Base-by-base conservation (phyloP, 2,113 vertebrate genomes). In the Dromas ardeola region DNA sequence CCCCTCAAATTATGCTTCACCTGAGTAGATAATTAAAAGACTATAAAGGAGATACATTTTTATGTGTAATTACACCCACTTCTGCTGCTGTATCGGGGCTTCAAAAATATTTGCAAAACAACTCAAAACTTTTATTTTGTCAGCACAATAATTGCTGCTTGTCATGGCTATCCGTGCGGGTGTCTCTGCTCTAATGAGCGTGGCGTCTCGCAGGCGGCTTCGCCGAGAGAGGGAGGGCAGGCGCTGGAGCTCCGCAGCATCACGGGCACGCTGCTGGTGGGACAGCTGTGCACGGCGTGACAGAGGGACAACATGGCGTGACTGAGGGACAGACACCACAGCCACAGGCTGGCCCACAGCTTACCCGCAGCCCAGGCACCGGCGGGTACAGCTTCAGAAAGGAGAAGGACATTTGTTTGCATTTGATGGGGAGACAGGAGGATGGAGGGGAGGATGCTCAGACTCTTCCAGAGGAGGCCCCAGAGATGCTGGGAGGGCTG, bases 51-150 rank as follows among this genome's bases (percentile, higher is more conserved):
- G 96, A 96, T 95, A 94, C 86, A 89, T 77, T 97, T 97, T 81
- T 91, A 81, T 87, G 88, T 97, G 88, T 81, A 95, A 98, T 98
- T 97, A 98, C 84, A 52, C 94, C 93, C 50, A 96, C 95, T 86
- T 81, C 86, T 95, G 87, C 88, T 73, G 50, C 70, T 49, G 88
- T 89, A 92, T 52, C 63, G 0, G 86, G 95, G 89, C 61, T 96
- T 95, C 90, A 93, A 95, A 98, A 97, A 96, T 97, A 96, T 98
- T 98, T 97, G 95, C 97, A 97, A 97, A 98, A 97, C 93, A 96
- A 85, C 95, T 97, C 93, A 86, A 90, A 97, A 97, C 95, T 96
- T 97, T 88, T 92, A 88, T 96, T 97, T 96, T 95, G 94, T 96
- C 96, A 96, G 90, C 2, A 19, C 82, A 59, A 13, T 97, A 96